phyloP scores from a whole-genome alignment of 2,113 vertebrate genomes.

The Typhlomys cinereus region DNA sequence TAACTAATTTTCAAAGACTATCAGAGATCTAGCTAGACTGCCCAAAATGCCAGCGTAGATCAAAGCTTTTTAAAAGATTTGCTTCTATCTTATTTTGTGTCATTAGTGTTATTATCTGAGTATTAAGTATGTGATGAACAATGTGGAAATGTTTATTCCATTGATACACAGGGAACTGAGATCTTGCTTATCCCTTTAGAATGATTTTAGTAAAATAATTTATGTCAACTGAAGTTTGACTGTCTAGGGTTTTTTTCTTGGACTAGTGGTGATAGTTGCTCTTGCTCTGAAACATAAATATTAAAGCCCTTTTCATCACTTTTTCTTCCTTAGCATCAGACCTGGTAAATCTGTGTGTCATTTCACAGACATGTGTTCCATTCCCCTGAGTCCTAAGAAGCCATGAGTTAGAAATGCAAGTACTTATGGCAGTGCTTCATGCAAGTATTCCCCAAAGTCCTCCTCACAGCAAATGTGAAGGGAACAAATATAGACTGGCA shows the following conservation, averaged over 20 bases:
- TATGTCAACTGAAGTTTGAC: background rate
- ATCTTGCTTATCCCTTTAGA: conserved; percentile 11
- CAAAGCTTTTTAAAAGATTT: background rate
- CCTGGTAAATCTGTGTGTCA: conserved; percentile 36
- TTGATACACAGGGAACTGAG: background rate
- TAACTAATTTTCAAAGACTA: conserved; percentile 13
- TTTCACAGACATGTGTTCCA: conserved; percentile 15
- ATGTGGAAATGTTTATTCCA: background rate
- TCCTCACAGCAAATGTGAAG: background rate
- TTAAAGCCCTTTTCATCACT: background rate
- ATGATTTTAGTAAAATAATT: conserved; percentile 1
- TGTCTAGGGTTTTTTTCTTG: conserved; percentile 46
- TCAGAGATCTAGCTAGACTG: background rate
- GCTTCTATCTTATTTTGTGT: background rate
- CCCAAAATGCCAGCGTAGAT: background rate
- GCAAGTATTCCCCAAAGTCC: background rate
- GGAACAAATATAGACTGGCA: background rate
- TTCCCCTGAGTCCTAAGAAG: background rate
- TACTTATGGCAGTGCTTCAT: background rate
- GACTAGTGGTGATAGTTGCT: background rate
- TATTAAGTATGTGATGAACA: background rate
- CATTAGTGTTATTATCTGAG: conserved; percentile 14
- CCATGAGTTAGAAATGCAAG: conserved; percentile 30
- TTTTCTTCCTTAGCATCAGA: conserved; percentile 25
- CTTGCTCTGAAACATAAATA: conserved; percentile 30